A percentile compares a stretch with the other conserved stretches of the same genome.
Conservation (phyloP, 2,888 invertebrate species). For the Ametastegia equiseti region DNA sequence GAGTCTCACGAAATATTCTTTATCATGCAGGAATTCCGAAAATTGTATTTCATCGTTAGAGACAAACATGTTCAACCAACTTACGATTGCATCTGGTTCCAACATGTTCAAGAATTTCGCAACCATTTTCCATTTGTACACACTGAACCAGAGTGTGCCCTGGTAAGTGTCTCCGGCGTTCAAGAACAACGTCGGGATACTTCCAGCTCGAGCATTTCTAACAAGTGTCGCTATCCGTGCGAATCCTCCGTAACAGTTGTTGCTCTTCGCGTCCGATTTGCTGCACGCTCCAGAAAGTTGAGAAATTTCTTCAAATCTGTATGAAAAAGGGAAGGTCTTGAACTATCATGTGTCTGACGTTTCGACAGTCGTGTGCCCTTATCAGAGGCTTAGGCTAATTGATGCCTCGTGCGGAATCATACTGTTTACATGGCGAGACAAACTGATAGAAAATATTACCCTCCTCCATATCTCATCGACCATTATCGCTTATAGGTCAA, state of each 20-base stretch:
- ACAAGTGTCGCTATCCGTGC: constrained; percentile 85
- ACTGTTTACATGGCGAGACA: too few species aligned
- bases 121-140: constrained; percentile 89
- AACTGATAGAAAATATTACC: too few species aligned
- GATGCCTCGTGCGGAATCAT: too few species aligned
- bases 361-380: too few species aligned
- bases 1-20: too few species aligned
- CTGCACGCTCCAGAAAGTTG: constrained; percentile 80
- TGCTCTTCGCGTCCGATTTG: constrained; percentile 76
- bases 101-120: constrained; percentile 88
- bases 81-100: constrained; percentile 91
- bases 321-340: constrained; percentile 15
- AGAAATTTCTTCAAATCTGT: constrained; percentile 87
- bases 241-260: constrained; percentile 92
- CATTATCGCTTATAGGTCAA: too few species aligned
- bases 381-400: too few species aligned
- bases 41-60: too few species aligned
- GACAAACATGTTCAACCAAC: too few species aligned
- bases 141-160: constrained; percentile 91
- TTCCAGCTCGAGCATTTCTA: constrained; percentile 80
- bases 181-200: constrained; percentile 85
- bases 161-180: constrained; percentile 96
- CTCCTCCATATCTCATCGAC: too few species aligned
- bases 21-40: too few species aligned
- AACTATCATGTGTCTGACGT: not conserved